Evolutionary conservation across 2,797 vertebrate genomes (phyloP).

Genomic region (Dendrocincla tyrannina): DNA sequence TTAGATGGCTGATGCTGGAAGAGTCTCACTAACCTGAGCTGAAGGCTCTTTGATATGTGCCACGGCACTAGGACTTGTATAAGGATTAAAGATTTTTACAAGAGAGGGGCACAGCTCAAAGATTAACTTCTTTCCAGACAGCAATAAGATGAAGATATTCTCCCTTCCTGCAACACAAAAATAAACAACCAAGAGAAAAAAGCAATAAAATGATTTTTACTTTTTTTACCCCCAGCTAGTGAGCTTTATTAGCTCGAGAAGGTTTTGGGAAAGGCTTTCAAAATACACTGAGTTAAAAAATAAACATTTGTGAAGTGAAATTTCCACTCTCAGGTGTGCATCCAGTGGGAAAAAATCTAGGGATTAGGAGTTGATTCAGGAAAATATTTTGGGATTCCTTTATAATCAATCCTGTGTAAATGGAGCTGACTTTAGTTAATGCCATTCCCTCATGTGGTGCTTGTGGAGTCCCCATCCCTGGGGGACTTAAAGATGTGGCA

Average conservation of each 20-base stretch:
- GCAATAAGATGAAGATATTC: background rate
- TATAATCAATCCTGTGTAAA: background rate
- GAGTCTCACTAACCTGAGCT: background rate
- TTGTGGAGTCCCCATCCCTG: background rate
- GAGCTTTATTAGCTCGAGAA: background rate
- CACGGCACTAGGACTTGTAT: background rate
- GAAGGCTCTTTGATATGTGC: background rate
- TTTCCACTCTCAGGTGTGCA: background rate
- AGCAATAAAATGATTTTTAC: conserved; percentile 5
- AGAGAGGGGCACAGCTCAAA: background rate
- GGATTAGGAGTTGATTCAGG: background rate
- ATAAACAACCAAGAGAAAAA: conserved; percentile 33
- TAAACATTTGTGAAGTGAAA: background rate
- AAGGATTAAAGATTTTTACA: background rate
- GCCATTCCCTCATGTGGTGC: background rate
- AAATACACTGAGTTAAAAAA: background rate
- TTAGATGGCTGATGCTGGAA: background rate
- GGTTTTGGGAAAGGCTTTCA: background rate
- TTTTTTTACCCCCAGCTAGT: background rate
- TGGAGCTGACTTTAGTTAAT: background rate
- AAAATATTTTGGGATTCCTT: background rate
- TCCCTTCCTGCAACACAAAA: conserved; percentile 24
- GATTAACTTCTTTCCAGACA: conserved; percentile 6
- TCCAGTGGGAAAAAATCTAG: background rate
- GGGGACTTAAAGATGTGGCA: background rate